Conservation (phyloP, 2,113 vertebrate species). For the Ranitomeya imitator region DNA sequence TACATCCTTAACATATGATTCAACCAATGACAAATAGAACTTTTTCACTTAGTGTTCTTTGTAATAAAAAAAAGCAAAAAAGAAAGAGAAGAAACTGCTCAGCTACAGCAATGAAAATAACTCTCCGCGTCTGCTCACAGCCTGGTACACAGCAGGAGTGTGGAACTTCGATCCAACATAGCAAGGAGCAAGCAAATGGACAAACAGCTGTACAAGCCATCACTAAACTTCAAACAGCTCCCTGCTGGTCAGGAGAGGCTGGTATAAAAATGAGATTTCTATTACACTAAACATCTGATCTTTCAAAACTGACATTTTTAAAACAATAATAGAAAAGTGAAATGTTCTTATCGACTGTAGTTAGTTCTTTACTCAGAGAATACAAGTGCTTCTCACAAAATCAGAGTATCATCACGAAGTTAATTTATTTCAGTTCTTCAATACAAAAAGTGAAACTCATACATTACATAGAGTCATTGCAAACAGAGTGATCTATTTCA, state of each 20-base stretch:
- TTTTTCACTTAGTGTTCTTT: not conserved
- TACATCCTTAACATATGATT: not conserved
- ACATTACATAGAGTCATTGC: too few species aligned
- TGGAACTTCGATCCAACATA: not conserved
- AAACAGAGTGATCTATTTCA: too few species aligned
- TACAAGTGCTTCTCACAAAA: too few species aligned
- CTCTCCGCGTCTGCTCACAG: slow-evolving; percentile 6
- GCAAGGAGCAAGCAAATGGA: not conserved
- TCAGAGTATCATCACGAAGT: too few species aligned
- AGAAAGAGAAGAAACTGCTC: not conserved
- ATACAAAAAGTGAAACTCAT: too few species aligned
- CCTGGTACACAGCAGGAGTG: not conserved
- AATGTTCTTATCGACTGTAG: not conserved
- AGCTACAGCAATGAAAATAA: not conserved
- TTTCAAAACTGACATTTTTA: not conserved
- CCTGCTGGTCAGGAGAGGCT: not conserved
- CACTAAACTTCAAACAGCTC: slow-evolving; percentile 27
- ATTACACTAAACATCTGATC: not conserved
- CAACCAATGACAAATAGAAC: not conserved
- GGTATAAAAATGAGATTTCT: not conserved
- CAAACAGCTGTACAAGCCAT: slow-evolving; percentile 43
- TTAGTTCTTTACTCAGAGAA: not conserved
- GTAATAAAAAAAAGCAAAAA: not conserved
- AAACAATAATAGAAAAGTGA: not conserved
- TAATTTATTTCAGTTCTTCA: too few species aligned